Base-by-base conservation (phyloP, 2,888 invertebrate species). In the Melolontha melolontha region DNA sequence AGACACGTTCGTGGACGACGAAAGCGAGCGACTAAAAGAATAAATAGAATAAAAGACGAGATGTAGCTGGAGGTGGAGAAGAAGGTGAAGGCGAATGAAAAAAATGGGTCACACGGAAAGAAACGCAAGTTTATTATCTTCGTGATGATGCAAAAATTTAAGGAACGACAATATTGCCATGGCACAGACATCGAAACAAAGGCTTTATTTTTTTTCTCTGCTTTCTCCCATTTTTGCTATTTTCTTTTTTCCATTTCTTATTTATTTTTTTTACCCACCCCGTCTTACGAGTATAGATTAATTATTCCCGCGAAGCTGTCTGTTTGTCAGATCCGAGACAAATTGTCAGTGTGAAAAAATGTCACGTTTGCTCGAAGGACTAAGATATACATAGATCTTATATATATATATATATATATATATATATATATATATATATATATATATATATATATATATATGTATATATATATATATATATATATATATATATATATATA, bases 331-430 rank as follows among this genome's bases (percentile, higher is more conserved):
- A 69, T 68, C 57, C 51, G 67, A 71, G 76, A 79, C 77, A 78
- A 79, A 79, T 78, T 77, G 78, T 75, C 74, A 70, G 73, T 71
- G 70, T 70, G 74, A 78, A 78, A 79, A 79, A 77, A 77, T 76
- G 77, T 78, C 79, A 78, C 78, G 77, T 78, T 75, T 34, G 34
- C 34, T 34, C 6, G 8, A 10, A 34, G 10, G 34, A 8, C 10
- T 2, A 5, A 6, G 34, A 34, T 34, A 10, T 34, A 34, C 8
- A 34, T 34, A 5, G 22, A 22, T 22, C 22, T 22, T 22, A 22
- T 22, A 22, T 22, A 22, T 76, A 74, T 75, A 75, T 75, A 75
- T 73, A 49, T 16, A 49, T 14, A 54, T 40, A 22, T 22, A 22
- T n/a, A n/a, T n/a, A n/a, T n/a, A n/a, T n/a, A n/a, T n/a, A n/a